These are phyloP conservation scores for Artemia franciscana DNA, from an alignment of 1,140 invertebrate species.

Conservation along the genomic window DNA sequence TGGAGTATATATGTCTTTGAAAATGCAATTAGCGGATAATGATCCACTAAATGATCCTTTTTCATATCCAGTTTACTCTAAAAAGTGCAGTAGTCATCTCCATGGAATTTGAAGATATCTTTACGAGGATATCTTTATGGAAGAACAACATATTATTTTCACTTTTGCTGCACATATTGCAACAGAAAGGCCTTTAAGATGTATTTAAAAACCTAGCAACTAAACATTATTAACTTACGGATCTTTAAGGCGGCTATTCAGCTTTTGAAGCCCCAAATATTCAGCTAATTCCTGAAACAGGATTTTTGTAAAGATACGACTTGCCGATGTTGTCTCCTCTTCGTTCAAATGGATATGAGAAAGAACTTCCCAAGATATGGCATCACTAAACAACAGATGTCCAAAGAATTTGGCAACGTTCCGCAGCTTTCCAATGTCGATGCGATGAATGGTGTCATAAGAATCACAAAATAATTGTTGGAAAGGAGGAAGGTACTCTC, in stretches of 20 bases:
- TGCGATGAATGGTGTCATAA: conserved; percentile 72
- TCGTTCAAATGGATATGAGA: conserved; percentile 75
- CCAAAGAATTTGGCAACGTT: conserved; percentile 97
- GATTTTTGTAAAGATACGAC: conserved; percentile 93
- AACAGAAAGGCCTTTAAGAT: too few relatives aligned
- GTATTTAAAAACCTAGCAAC: conserved; percentile 7
- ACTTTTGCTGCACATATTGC: background rate
- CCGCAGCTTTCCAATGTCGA: conserved; percentile 88
- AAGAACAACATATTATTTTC: too few relatives aligned
- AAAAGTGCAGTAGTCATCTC: too few relatives aligned
- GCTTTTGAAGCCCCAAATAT: conserved; percentile 76
- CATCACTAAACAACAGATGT: conserved; percentile 85
- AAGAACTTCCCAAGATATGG: conserved; percentile 79
- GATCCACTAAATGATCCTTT: too few relatives aligned
- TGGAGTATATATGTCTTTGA: too few relatives aligned
- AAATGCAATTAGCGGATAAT: too few relatives aligned
- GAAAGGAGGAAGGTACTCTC: conserved; percentile 72
- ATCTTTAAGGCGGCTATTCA: conserved; percentile 74
- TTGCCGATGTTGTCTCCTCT: conserved; percentile 89
- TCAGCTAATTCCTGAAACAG: conserved; percentile 89
- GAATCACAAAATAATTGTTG: conserved; percentile 88
- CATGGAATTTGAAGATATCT: too few relatives aligned
- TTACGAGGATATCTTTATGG: too few relatives aligned
- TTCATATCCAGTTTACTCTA: too few relatives aligned
- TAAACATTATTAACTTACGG: conserved; percentile 28